phyloP scores from a whole-genome alignment of 92 coral and sea anemone species.

The Bergia sp. region DNA sequence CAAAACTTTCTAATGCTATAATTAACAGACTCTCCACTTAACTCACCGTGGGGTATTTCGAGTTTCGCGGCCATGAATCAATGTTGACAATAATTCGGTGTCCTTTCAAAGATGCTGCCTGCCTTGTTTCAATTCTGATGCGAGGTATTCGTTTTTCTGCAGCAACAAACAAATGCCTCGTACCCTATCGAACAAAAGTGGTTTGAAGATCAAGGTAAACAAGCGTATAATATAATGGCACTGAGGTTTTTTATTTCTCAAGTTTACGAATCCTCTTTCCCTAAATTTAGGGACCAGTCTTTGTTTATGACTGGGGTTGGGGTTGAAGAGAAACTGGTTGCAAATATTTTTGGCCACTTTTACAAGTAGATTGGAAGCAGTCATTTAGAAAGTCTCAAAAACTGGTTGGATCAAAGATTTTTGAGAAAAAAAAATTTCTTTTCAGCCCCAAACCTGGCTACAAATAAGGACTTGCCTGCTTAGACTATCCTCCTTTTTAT shows the following conservation, averaged over 20 bases:
- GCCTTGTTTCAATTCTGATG: constrained; percentile 89
- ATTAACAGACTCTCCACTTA: not conserved
- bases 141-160: constrained; percentile 94
- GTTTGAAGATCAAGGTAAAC: not conserved
- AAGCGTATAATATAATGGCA: not conserved
- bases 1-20: not conserved
- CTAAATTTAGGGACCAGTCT: too few relatives aligned
- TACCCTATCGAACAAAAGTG: constrained; percentile 57
- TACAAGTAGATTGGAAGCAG: too few relatives aligned
- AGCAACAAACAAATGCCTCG: constrained; percentile 91
- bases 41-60: constrained; percentile 93
- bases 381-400: too few relatives aligned
- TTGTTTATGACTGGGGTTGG: too few relatives aligned
- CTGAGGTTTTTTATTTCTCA: not conserved
- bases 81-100: constrained; percentile 94
- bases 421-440: too few relatives aligned
- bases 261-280: too few relatives aligned
- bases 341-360: too few relatives aligned
- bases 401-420: too few relatives aligned
- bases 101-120: constrained; percentile 78
- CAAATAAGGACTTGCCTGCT: too few relatives aligned
- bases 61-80: constrained; percentile 95
- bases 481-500: too few relatives aligned
- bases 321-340: too few relatives aligned
- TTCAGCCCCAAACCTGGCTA: too few relatives aligned